These are phyloP conservation scores for Anthopleura xanthogrammica DNA, from an alignment of 92 coral and sea anemone species.

Conservation along the genomic window DNA sequence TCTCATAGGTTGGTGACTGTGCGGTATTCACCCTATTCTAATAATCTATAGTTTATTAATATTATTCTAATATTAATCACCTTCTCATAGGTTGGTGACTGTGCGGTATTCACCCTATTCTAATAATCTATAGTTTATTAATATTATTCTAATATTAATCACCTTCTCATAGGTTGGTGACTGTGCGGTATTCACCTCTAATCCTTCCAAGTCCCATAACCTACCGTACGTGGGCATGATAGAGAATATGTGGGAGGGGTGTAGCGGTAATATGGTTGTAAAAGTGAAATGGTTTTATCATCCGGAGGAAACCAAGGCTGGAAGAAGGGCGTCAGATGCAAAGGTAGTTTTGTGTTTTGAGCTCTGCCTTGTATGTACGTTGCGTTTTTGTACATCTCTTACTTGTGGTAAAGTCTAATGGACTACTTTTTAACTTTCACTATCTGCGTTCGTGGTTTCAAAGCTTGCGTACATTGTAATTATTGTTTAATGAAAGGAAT, in stretches of 20 bases:
- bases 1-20: conserved; percentile 79
- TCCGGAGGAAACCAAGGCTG: conserved; percentile 98
- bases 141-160: conserved; percentile 13
- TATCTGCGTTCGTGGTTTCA: too few species aligned
- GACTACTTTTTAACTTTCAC: too few species aligned
- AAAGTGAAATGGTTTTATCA: conserved; percentile 98
- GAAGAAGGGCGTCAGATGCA: conserved; percentile 85
- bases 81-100: not conserved
- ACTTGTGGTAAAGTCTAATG: too few species aligned
- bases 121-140: conserved; percentile 9
- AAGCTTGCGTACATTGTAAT: too few species aligned
- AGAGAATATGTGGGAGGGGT: conserved; percentile 98
- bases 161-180: conserved; percentile 79
- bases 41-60: not conserved
- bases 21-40: conserved; percentile 58
- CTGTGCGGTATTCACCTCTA: conserved; percentile 95
- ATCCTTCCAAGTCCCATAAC: conserved; percentile 88
- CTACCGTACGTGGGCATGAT: conserved; percentile 99
- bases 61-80: not conserved
- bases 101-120: not conserved
- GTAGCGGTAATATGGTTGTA: conserved; percentile 86
- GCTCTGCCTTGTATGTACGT: not conserved
- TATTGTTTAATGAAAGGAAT: too few species aligned
- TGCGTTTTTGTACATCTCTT: not conserved
- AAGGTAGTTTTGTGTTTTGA: conserved; percentile 57